Percentiles rank a stretch among this genome's conserved stretches.
phyloP scores from a whole-genome alignment of 2,113 vertebrate genomes.

The Ciconia boyciana region DNA sequence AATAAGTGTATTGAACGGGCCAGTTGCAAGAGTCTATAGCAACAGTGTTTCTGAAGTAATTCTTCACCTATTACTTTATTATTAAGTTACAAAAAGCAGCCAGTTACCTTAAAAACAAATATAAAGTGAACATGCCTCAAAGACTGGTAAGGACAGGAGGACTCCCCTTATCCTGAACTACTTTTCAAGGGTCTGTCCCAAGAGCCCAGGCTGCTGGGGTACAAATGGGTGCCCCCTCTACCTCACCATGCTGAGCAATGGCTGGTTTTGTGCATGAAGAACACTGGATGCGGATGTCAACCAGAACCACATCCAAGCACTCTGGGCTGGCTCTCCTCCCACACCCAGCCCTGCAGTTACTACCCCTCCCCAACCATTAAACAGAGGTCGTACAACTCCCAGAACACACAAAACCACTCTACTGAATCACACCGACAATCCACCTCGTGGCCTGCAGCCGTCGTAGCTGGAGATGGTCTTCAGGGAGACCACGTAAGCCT shows the following conservation, averaged over 20 bases:
- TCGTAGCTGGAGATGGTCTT: not conserved
- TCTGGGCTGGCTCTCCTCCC: not conserved
- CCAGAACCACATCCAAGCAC: not conserved
- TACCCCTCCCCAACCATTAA: not conserved
- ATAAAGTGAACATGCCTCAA: not conserved
- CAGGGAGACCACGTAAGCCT: accelerated
- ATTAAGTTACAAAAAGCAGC: not conserved
- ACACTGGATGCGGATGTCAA: not conserved
- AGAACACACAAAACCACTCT: not conserved
- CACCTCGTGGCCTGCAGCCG: accelerated
- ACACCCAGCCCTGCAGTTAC: not conserved
- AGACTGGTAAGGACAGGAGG: not conserved
- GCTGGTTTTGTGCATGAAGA: not conserved
- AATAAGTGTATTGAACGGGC: not conserved
- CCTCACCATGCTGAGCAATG: not conserved
- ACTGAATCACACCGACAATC: accelerated
- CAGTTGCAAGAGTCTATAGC: not conserved
- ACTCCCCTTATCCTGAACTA: not conserved
- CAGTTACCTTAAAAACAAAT: not conserved
- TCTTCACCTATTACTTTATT: not conserved
- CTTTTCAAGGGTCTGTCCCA: not conserved
- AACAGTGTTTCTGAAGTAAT: not conserved
- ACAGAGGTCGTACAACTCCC: not conserved
- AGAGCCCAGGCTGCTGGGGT: not conserved
- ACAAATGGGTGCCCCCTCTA: not conserved